Conservation (phyloP, 2,797 vertebrate species). For the Syncerus caffer region DNA sequence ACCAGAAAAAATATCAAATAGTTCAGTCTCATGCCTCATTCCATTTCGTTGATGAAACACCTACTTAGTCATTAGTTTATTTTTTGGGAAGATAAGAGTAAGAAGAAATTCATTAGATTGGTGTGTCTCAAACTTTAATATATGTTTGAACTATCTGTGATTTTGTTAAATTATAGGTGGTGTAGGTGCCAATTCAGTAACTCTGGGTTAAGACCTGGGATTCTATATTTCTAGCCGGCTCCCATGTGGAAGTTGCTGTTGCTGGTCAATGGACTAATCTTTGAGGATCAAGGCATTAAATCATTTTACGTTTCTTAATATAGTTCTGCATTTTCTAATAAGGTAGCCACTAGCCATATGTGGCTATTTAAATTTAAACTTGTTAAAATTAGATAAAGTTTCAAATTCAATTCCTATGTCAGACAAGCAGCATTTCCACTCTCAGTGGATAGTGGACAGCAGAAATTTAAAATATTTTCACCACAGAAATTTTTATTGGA, state of each 20-base stretch:
- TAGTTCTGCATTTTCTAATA: not conserved
- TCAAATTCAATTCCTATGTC: not conserved
- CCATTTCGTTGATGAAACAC: constrained; percentile 44
- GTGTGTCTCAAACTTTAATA: not conserved
- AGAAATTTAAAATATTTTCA: constrained; percentile 8
- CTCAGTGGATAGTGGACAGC: not conserved
- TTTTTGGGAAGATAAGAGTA: not conserved
- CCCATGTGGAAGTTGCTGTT: not conserved
- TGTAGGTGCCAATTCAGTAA: not conserved
- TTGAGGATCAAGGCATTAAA: not conserved
- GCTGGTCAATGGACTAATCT: not conserved
- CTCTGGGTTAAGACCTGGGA: not conserved
- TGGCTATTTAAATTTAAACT: constrained; percentile 2
- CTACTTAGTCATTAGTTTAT: constrained; percentile 7
- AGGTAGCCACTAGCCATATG: not conserved
- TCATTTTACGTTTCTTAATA: not conserved
- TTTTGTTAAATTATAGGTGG: constrained; percentile 1
- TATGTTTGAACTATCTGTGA: not conserved
- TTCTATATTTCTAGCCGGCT: not conserved
- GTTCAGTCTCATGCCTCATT: not conserved
- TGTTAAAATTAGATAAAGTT: constrained; percentile 10
- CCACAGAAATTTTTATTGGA: not conserved
- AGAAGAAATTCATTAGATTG: constrained; percentile 13
- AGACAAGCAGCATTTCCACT: constrained; percentile 14
- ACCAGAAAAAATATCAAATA: not conserved